A percentile compares a stretch with the other conserved stretches of the same genome.
phyloP scores from a whole-genome alignment of 2,113 vertebrate species.

The Spilogale gracilis region DNA sequence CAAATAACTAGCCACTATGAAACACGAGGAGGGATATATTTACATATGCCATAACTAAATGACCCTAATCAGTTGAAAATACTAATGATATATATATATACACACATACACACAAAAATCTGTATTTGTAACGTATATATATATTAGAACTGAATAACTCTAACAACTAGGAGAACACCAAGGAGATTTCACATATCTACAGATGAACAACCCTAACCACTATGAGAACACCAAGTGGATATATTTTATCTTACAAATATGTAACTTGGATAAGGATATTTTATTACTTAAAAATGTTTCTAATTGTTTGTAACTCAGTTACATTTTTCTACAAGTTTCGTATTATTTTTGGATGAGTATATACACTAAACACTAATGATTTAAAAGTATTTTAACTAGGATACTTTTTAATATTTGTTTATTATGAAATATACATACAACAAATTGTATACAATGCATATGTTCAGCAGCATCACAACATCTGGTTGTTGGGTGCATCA shows the following conservation, averaged over 20 bases:
- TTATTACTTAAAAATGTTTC: neutral
- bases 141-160: neutral
- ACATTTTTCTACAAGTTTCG: neutral
- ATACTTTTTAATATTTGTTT: neutral
- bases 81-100: neutral
- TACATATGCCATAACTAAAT: neutral
- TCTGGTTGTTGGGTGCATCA: neutral
- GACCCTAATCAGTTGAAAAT: neutral
- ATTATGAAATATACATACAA: neutral
- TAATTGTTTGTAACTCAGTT: neutral
- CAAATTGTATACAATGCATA: neutral
- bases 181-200: neutral
- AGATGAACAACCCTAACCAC: neutral
- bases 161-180: neutral
- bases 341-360: neutral
- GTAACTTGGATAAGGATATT: neutral
- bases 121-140: neutral
- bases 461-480: neutral
- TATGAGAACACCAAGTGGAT: neutral
- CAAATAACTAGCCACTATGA: neutral
- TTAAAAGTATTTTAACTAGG: constrained; percentile 22
- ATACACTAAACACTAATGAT: neutral
- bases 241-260: neutral
- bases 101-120: neutral
- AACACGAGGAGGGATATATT: neutral